Base-by-base conservation (phyloP, 2,113 vertebrate genomes). In the Cacatua alba region DNA sequence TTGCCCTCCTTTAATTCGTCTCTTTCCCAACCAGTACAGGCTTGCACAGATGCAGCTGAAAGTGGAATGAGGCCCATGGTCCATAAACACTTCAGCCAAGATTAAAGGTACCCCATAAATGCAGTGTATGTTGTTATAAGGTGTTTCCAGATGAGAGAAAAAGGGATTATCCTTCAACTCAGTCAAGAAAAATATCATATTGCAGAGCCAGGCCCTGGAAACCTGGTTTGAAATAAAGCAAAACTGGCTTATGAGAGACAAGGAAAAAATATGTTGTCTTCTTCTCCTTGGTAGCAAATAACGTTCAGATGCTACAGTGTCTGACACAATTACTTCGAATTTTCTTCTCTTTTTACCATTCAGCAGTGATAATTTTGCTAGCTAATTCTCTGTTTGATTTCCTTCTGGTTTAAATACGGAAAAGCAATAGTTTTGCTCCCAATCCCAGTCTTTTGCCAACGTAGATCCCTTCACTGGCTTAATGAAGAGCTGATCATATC, bases 101-200 rank as follows among this genome's bases (percentile, higher is more conserved):
- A 95, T 94, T 82, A 92, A 91, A 95, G 81, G 62, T 76, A 41
- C 70, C 63, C 75, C 37, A 19, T 82, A 77, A 94, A 77, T 11
- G 82, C 25, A 5, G 65, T 14, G 10, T 62, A 7, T 26, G 70
- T 62, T 92, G 57, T 37, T 76, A 29, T 51, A 68, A 96, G 74
- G 78, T 91, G 78, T 90, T 94, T 92, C 91, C 93, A 95, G 89
- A 91, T 79, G 87, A 87, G 37, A 64, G 57, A 2, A 59, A 82
- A 89, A 48, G 12, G 70, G 63, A 17, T 94, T 91, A 82, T 81
- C 70, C 87, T 79, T 89, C 83, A 70, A 1, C 8, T 41, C 5
- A 1, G 25, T 65, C 46, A 72, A 57, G 65, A 76, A 68, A 82
- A 82, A 79, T 7, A 86, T 23, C 39, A 4, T 14, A 3, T 44